Evolutionary conservation across 2,797 vertebrate species (phyloP).

Genomic region (Malurus leucopterus): DNA sequence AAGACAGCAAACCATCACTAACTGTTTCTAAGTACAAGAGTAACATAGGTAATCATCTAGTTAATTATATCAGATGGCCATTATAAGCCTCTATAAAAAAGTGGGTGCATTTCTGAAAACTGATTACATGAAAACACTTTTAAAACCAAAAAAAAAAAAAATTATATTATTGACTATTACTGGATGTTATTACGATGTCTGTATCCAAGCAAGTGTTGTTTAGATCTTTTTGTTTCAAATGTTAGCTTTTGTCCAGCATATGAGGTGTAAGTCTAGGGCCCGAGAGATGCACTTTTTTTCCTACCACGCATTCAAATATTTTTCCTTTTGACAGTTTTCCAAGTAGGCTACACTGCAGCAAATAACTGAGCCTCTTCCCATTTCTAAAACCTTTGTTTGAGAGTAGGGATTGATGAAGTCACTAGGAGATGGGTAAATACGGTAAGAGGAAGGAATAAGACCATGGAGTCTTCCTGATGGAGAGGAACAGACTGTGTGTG

Average conservation of each 20-base stretch:
- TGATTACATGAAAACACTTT: neutral
- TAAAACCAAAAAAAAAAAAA: neutral
- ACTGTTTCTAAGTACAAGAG: neutral
- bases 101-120: neutral
- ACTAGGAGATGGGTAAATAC: neutral
- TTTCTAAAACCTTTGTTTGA: neutral
- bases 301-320: neutral
- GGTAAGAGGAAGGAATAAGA: neutral
- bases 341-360: neutral
- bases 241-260: fast-evolving
- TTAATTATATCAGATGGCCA: neutral
- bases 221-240: neutral
- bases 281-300: neutral
- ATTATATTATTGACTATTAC: neutral
- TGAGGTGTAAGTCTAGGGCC: neutral
- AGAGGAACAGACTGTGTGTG: neutral
- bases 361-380: neutral
- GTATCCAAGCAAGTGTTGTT: neutral
- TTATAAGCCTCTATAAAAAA: neutral
- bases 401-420: neutral
- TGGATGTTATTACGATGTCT: fast-evolving
- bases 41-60: neutral
- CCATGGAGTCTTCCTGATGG: neutral
- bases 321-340: neutral
- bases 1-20: neutral